Evolutionary conservation across 2,113 vertebrate species (phyloP), one percentile per base, ranked within the genome.

Genomic region (Entomyzon cyanotis): DNA sequence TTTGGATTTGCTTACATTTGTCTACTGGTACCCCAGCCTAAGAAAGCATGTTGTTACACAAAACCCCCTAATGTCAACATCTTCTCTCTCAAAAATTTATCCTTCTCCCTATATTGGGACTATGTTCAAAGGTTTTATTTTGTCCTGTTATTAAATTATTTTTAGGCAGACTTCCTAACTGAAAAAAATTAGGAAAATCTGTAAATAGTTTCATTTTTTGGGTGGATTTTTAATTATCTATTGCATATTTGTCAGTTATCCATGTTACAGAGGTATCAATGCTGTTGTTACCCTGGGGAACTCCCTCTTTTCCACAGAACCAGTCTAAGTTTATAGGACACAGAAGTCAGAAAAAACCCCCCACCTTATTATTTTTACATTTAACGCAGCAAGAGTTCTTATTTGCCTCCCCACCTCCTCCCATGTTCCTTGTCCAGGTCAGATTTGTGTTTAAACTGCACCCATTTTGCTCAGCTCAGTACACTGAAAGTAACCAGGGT

Each of bases 401-500:
- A 64, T 58, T 50, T 70, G 60, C 47, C 35, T 87, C 41, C 65
- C n/a, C 69, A 58, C 6, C 65, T 77, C 77, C n/a, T 89, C 77
- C 82, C 67, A 62, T 2, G 25, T 2, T 67, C 28, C 55, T 68
- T 50, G 81, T 75, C 65, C 49, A 46, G 80, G 59, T 21, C 50
- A 80, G 55, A 71, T 37, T 47, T 24, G 21, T 83, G 84, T 83
- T 91, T 83, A 30, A 37, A 91, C 64, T 74, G 87, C 68, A 83
- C 85, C 90, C 55, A 12, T 73, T 95, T 71, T 90, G 71, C 91
- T 94, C 95, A 94, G 89, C 84, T 92, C 58, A 60, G 60, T 23
- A 35, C 68, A 86, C 69, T 70, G 39, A 35, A 67, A 62, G 28
- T 5, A 79, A 31, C n/a, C 81, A 37, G 71, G 44, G 31, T 33